These are phyloP conservation scores for Zenarchopterus dispar DNA, from an alignment of 2,797 vertebrate species.

Conservation along the genomic window DNA sequence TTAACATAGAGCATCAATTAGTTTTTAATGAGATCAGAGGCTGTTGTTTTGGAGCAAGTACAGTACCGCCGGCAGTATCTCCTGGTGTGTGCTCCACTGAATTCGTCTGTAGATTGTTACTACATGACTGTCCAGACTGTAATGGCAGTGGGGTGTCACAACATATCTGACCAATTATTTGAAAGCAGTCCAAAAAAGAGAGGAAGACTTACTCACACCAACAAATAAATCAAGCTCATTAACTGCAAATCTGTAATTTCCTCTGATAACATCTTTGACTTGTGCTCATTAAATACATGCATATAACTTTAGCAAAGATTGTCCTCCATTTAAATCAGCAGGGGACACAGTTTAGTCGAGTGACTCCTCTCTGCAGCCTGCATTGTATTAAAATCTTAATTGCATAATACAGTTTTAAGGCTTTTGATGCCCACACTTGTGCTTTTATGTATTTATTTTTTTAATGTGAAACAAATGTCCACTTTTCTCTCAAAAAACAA, in stretches of 20 bases:
- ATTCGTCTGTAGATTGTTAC: constrained; percentile 42
- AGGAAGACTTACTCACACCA: not conserved
- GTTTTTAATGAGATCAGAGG: constrained; percentile 85
- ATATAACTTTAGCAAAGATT: constrained; percentile 41
- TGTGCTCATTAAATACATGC: constrained; percentile 46
- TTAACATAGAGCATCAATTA: constrained; percentile 86
- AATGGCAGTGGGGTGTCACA: constrained; percentile 10
- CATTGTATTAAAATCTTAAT: constrained; percentile 38
- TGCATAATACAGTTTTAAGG: constrained; percentile 7
- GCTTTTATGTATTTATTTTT: constrained; percentile 8
- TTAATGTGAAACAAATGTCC: not conserved
- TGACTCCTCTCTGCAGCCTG: constrained; percentile 15
- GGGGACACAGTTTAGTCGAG: constrained; percentile 41
- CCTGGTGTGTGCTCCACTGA: constrained; percentile 53
- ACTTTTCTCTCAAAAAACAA: not conserved
- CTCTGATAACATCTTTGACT: constrained; percentile 28
- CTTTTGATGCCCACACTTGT: constrained; percentile 24
- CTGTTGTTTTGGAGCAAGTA: constrained; percentile 83
- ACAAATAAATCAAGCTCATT: constrained; percentile 28
- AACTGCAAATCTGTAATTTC: constrained; percentile 35
- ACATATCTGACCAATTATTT: constrained; percentile 34
- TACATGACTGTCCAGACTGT: constrained; percentile 20
- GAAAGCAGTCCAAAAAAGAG: constrained; percentile 3
- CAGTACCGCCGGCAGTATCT: constrained; percentile 49
- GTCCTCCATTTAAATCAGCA: constrained; percentile 45